Base-by-base conservation (phyloP, 1,140 invertebrate species). In the Gryllus bimaculatus region DNA sequence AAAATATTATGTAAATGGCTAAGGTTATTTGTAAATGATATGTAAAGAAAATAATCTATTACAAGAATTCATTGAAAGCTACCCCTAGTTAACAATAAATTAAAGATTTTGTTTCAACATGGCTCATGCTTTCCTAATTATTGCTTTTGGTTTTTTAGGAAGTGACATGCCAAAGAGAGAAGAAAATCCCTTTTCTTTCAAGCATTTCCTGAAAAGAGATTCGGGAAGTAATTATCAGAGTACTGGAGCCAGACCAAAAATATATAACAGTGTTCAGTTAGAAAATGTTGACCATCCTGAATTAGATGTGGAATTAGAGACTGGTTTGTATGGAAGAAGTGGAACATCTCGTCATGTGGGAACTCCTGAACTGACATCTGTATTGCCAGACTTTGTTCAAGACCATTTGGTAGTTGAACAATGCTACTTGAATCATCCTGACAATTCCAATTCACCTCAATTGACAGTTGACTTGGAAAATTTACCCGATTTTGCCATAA, bases 141-240 rank as follows among this genome's bases (percentile, higher is more conserved):
- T 39, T 39, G 26, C 26, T 39, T 39, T 39, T 66, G 75, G 47
- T 74, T 74, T 83, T 82, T 21, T 81, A 88, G 87, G 87, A 82
- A 84, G 84, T 80, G 87, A 88, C 15, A 83, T 85, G 10, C 84
- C 86, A 73, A 88, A 88, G 78, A 88, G 89, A 82, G 92, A 93
- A 82, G 92, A 92, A 76, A 92, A 92, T 84, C 90, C 92, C 5
- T 93, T 95, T 84, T 94, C 93, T 66, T 94, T 95, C 83, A 93
- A 93, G 84, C 93, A 94, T 84, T 94, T 94, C 84, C 83, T 94
- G 81, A 90, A 91, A 81, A 85, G 88, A 79, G 90, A 90, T 81
- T 74, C 78, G 0, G 84, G 83, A 47, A 78, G 80, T 18, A 87
- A 85, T 82, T 87, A 89, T 82, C 86, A 87, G n/a, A 86, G 84